Evolutionary conservation across 2,113 vertebrate genomes (phyloP).

Genomic region (Poecilia latipinna): DNA sequence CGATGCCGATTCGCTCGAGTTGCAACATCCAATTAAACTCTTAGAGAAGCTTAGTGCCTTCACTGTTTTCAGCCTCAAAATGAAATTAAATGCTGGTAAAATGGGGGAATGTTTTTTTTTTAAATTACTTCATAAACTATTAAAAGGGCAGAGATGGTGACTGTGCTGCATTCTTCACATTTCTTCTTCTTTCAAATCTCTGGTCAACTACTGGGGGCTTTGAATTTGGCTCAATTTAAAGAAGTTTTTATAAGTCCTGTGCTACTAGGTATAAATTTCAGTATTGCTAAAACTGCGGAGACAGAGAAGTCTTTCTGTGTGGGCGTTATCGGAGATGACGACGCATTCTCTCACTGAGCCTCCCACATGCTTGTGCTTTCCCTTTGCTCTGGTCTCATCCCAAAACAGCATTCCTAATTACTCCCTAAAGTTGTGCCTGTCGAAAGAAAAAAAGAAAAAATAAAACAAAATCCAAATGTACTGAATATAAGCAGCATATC

Average conservation of each 20-base stretch:
- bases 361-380: conserved; percentile 15
- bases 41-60: not conserved
- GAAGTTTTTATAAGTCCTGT: conserved; percentile 4
- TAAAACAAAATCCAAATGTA: not conserved
- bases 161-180: not conserved
- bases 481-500: not conserved
- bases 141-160: not conserved
- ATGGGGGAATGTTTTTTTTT: conserved; percentile 13
- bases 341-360: not conserved
- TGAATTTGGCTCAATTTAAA: conserved; percentile 45
- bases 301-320: conserved; percentile 7
- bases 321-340: conserved; percentile 4
- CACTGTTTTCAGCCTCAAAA: conserved; percentile 9
- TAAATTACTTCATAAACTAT: not conserved
- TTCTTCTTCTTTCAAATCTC: conserved; percentile 15
- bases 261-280: conserved; percentile 11
- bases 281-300: conserved; percentile 24
- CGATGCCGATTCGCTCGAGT: not conserved
- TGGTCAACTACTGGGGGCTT: not conserved
- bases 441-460: not conserved
- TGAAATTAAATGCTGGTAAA: conserved; percentile 23
- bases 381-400: conserved; percentile 16
- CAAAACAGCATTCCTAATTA: not conserved
- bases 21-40: conserved; percentile 11
- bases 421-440: conserved; percentile 65